Conservation (phyloP, 2,888 invertebrate genomes). For the Protophormia terraenovae region DNA sequence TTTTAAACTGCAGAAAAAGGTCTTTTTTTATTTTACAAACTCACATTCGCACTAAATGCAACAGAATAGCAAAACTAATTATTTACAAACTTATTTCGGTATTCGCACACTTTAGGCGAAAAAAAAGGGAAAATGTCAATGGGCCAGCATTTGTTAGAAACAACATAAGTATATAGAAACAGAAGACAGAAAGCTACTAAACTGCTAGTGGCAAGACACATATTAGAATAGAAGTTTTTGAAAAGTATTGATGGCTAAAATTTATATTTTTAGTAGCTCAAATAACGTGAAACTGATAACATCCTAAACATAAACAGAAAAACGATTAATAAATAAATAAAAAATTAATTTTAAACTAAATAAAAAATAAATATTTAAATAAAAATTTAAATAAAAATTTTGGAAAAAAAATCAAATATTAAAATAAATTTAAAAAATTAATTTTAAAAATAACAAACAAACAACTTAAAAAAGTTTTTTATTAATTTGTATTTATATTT, state of each 20-base stretch:
- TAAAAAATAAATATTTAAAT: not conserved
- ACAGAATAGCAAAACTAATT: conserved; percentile 22
- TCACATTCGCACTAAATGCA: conserved; percentile 49
- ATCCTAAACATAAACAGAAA: conserved; percentile 43
- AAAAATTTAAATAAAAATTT: not conserved
- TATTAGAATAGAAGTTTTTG: conserved; percentile 58
- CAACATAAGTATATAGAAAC: not conserved
- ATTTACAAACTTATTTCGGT: conserved; percentile 9
- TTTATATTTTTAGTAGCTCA: conserved; percentile 62
- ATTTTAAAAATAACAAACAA: not conserved
- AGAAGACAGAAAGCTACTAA: not conserved
- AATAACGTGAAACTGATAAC: conserved; percentile 63
- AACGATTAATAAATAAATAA: conserved; percentile 28
- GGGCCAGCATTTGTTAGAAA: conserved; percentile 55
- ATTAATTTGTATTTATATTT: no score
- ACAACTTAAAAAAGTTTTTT: not conserved
- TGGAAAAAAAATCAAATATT: not conserved
- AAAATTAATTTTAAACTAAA: not conserved
- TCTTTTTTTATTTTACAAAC: conserved; percentile 53
- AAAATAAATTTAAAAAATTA: not conserved
- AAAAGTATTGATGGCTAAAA: conserved; percentile 56
- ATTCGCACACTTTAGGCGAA: conserved; percentile 18
- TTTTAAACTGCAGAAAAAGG: conserved; percentile 60
- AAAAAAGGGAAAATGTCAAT: conserved; percentile 65
- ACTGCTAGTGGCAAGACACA: conserved; percentile 41